Evolutionary conservation across 1,140 invertebrate species (phyloP).

Genomic region (Chrysopa pallens): DNA sequence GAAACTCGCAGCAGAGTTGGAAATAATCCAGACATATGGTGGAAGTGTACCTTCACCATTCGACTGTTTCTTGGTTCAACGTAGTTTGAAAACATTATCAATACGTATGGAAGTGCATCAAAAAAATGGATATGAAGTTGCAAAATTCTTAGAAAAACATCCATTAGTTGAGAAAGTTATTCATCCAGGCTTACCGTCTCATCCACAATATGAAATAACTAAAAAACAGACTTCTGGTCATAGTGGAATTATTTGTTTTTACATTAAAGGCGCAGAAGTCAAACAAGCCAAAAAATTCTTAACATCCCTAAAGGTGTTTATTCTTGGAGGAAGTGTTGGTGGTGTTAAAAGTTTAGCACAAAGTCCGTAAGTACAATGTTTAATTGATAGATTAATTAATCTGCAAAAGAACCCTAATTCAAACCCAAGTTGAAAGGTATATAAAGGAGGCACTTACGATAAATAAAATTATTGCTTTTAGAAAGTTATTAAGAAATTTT

Average conservation of each 20-base stretch:
- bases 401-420: too few species aligned
- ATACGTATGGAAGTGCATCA: conserved; percentile 63
- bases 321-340: conserved; percentile 58
- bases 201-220: conserved; percentile 77
- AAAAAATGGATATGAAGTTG: conserved; percentile 55
- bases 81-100: conserved; percentile 61
- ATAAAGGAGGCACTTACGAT: too few species aligned
- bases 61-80: conserved; percentile 58
- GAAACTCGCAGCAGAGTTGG: conserved; percentile 35
- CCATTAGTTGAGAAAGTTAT: conserved; percentile 48
- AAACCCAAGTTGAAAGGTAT: too few species aligned
- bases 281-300: conserved; percentile 32
- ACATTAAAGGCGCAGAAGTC: conserved; percentile 49
- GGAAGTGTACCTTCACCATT: conserved; percentile 66
- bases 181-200: conserved; percentile 80
- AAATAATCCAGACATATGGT: conserved; percentile 52
- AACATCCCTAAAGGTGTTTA: conserved; percentile 40
- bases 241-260: conserved; percentile 87
- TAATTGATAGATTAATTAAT: too few species aligned
- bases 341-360: conserved; percentile 54
- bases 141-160: conserved; percentile 53
- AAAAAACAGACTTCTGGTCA: conserved; percentile 73
- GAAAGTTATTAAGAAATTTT: too few species aligned
- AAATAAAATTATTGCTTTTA: too few species aligned
- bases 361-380: conserved; percentile 35